Evolutionary conservation across 2,888 invertebrate genomes (phyloP).

Genomic region (Sinhomidia bicolor): DNA sequence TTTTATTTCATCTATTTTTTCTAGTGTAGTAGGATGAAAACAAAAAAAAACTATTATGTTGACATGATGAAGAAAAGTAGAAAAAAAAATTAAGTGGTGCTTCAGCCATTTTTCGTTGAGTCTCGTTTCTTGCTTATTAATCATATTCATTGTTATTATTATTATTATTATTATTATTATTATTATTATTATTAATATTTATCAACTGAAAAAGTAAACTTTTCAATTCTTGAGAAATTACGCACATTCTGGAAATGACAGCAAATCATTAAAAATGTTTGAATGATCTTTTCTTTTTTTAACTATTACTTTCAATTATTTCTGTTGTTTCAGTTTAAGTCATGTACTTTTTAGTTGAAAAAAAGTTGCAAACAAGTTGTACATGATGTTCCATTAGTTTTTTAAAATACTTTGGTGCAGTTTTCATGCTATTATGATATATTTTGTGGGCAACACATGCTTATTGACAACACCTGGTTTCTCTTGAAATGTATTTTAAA

Average conservation of each 20-base stretch:
- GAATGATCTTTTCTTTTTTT: slow-evolving; percentile 17
- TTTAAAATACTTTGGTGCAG: too few species aligned
- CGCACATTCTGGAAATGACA: not conserved
- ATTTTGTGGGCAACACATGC: too few species aligned
- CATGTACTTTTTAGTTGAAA: too few species aligned
- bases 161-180: slow-evolving; percentile 14
- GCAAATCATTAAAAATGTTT: not conserved
- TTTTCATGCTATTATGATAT: too few species aligned
- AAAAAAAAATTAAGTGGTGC: not conserved
- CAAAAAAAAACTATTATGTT: slow-evolving; percentile 29
- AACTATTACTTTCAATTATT: not conserved
- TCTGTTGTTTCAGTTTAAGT: too few species aligned
- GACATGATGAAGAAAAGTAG: slow-evolving; percentile 17
- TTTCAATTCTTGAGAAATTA: slow-evolving; percentile 15
- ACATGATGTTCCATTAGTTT: too few species aligned
- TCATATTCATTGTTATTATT: too few species aligned
- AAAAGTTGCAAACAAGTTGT: too few species aligned
- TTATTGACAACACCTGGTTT: too few species aligned
- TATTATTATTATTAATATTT: slow-evolving; percentile 16
- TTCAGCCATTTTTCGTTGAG: not conserved
- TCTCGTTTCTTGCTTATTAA: not conserved
- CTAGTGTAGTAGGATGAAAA: not conserved
- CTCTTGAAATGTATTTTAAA: too few species aligned
- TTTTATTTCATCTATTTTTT: not conserved
- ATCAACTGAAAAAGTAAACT: slow-evolving; percentile 21